Conservation (phyloP, 2,113 vertebrate genomes). For the Hippocampus abdominalis region DNA sequence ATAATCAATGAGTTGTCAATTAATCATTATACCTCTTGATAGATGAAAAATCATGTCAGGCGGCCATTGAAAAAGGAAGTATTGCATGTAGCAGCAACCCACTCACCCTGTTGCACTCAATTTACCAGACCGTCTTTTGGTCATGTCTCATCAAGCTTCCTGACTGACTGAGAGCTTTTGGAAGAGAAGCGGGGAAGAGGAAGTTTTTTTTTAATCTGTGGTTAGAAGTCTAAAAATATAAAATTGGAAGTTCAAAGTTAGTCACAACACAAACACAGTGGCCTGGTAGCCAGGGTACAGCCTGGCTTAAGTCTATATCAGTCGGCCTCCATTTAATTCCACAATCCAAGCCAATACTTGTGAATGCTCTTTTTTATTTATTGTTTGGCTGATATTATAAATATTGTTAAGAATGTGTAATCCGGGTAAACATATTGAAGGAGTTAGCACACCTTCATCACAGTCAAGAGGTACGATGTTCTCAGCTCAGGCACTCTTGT, state of each 20-base stretch:
- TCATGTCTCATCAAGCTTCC: constrained; percentile 40
- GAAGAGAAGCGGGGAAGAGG: constrained; percentile 21
- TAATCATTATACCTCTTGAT: neutral
- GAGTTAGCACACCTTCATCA: neutral
- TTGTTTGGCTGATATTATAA: neutral
- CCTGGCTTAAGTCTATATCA: neutral
- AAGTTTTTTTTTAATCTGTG: constrained; percentile 36
- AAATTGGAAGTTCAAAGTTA: constrained; percentile 33
- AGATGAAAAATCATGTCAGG: neutral
- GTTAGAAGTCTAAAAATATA: constrained; percentile 29
- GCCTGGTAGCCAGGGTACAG: neutral
- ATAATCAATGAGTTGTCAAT: too few species aligned
- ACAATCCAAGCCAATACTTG: neutral
- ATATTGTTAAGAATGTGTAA: neutral
- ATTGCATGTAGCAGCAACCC: constrained; percentile 7
- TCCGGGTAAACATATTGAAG: neutral
- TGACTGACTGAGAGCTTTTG: constrained; percentile 21
- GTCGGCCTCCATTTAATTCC: neutral
- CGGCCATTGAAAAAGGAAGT: neutral
- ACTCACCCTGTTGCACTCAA: constrained; percentile 19
- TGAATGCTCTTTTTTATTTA: neutral
- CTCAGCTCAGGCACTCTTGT: too few species aligned
- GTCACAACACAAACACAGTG: neutral
- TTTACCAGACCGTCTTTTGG: constrained; percentile 8
- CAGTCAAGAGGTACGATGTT: neutral